Evolutionary conservation across 2,888 invertebrate genomes (phyloP).

Genomic region (Gortyna flavago): DNA sequence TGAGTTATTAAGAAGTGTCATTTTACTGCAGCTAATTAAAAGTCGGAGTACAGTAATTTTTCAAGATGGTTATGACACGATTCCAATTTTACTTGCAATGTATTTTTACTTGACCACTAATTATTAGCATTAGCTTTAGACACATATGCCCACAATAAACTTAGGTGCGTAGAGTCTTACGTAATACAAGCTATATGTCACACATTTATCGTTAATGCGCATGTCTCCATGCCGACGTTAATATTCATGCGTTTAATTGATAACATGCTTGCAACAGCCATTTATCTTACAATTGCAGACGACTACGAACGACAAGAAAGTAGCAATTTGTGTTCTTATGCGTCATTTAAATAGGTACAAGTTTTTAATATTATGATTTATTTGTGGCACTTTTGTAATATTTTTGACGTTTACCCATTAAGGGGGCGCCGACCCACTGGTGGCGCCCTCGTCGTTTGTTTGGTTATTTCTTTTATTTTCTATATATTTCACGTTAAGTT

Average conservation of each 20-base stretch:
- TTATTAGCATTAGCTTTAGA: background rate
- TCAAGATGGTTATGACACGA: no score
- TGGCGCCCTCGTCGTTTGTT: no score
- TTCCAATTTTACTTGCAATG: background rate
- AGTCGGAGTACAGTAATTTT: no score
- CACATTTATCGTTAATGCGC: conserved; percentile 53
- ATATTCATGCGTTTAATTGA: conserved; percentile 59
- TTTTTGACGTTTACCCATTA: background rate
- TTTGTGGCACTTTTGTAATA: background rate
- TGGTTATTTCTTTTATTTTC: no score
- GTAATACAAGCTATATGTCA: conserved; percentile 24
- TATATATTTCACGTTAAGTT: no score
- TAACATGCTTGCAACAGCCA: conserved; percentile 44
- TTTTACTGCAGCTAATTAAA: no score
- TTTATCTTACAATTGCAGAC: conserved; percentile 47
- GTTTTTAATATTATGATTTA: background rate
- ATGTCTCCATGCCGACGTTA: conserved; percentile 37
- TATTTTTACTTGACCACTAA: background rate
- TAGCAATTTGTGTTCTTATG: conserved; percentile 19
- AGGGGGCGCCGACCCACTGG: no score
- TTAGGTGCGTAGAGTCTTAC: background rate
- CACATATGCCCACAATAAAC: background rate
- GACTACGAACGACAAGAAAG: conserved; percentile 25
- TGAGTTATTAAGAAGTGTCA: no score
- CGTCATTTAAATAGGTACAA: no score